These are phyloP conservation scores for Etheostoma perlongum DNA, from an alignment of 2,797 vertebrate species.

Conservation along the genomic window DNA sequence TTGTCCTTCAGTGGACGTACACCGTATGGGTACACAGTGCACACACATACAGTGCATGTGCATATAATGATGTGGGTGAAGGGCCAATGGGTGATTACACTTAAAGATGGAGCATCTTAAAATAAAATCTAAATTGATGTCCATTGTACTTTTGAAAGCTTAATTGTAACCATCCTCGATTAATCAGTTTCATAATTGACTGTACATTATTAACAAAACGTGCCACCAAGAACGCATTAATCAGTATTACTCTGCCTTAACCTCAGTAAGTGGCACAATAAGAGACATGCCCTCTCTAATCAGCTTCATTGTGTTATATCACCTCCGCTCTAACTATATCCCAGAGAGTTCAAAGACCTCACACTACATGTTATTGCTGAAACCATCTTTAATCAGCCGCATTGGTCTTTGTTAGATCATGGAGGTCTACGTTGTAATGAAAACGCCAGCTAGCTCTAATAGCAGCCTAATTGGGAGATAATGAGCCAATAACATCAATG, in stretches of 20 bases:
- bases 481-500: conserved; percentile 87
- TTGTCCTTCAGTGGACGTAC: conserved; percentile 57
- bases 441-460: conserved; percentile 83
- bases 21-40: conserved; percentile 17
- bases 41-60: conserved; percentile 4
- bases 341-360: conserved; percentile 81
- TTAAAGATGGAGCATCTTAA: conserved; percentile 30
- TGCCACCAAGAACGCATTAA: conserved; percentile 72
- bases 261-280: conserved; percentile 81
- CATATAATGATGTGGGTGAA: conserved; percentile 19
- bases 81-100: conserved; percentile 16
- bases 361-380: conserved; percentile 77
- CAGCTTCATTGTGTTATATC: conserved; percentile 81
- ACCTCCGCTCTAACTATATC: conserved; percentile 81
- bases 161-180: conserved; percentile 62
- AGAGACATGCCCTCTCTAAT: conserved; percentile 82
- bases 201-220: conserved; percentile 74
- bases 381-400: conserved; percentile 81
- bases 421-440: conserved; percentile 81
- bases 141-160: conserved; percentile 65
- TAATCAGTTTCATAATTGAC: conserved; percentile 73
- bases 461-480: conserved; percentile 84
- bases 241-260: conserved; percentile 80
- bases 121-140: conserved; percentile 63
- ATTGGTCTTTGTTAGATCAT: conserved; percentile 81